Percentiles rank a stretch among this genome's conserved stretches.
Evolutionary conservation across 2,797 vertebrate species (phyloP).

Genomic region (Crotalus adamanteus): DNA sequence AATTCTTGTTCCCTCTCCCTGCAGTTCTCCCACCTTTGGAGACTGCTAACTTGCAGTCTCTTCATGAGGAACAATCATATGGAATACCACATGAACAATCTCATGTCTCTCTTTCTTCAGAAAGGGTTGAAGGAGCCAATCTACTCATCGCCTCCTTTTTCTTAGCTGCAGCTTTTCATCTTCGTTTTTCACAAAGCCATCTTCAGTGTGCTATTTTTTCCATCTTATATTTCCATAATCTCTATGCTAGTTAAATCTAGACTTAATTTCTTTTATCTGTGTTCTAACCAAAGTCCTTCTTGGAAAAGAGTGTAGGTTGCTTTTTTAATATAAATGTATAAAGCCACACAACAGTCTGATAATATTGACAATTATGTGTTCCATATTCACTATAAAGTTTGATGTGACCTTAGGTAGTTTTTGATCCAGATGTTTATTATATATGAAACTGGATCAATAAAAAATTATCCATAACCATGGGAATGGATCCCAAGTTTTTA

Average conservation of each 20-base stretch:
- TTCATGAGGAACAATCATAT: too few species aligned
- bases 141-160: too few species aligned
- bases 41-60: too few species aligned
- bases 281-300: not conserved
- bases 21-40: too few species aligned
- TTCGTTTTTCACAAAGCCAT: too few species aligned
- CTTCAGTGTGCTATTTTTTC: not conserved
- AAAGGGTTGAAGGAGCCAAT: too few species aligned
- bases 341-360: not conserved
- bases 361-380: not conserved
- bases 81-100: too few species aligned
- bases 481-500: not conserved
- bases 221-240: not conserved
- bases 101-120: too few species aligned
- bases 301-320: too few species aligned
- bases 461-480: not conserved
- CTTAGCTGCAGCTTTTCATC: too few species aligned
- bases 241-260: conserved; percentile 2
- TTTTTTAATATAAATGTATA: not conserved
- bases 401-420: not conserved
- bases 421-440: too few species aligned
- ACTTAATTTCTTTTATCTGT: conserved; percentile 6
- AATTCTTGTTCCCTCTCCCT: too few species aligned
- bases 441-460: not conserved
- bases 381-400: not conserved